Percentiles rank a stretch among this genome's conserved stretches.
Evolutionary conservation across 92 coral and sea anemone species (phyloP).

Genomic region (Umimayanthus kanabou): DNA sequence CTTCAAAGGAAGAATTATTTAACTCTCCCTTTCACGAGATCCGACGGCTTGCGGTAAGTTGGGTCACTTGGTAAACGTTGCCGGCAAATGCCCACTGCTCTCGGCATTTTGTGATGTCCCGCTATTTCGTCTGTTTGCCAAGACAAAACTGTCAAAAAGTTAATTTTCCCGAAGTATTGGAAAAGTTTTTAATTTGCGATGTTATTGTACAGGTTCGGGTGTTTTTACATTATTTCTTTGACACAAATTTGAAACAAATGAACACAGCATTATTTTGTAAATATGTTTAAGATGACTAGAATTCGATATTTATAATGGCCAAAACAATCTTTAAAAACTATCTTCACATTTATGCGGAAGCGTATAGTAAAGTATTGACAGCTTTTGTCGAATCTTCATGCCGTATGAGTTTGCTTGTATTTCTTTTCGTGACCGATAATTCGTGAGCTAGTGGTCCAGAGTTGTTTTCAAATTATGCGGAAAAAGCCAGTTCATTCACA

Average conservation of each 20-base stretch:
- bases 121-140: slow-evolving; percentile 35
- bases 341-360: neutral
- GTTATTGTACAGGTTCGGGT: slow-evolving; percentile 30
- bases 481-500: slow-evolving; percentile 1
- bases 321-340: neutral
- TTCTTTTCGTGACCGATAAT: slow-evolving; percentile 30
- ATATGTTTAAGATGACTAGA: slow-evolving; percentile 4
- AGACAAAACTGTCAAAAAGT: slow-evolving; percentile 32
- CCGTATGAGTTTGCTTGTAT: neutral
- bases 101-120: slow-evolving; percentile 34
- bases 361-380: neutral
- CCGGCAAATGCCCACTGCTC: slow-evolving; percentile 1
- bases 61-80: slow-evolving; percentile 19
- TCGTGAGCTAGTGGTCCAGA: neutral
- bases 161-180: slow-evolving; percentile 29
- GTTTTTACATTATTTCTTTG: slow-evolving; percentile 21
- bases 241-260: slow-evolving; percentile 32
- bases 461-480: slow-evolving; percentile 30
- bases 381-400: neutral
- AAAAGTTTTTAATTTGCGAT: slow-evolving; percentile 12
- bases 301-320: neutral
- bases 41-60: slow-evolving; percentile 49
- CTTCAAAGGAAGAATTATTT: slow-evolving; percentile 6
- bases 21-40: slow-evolving; percentile 26
- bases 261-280: slow-evolving; percentile 14